Percentiles rank a stretch among this genome's conserved stretches.
Evolutionary conservation across 1,140 invertebrate species (phyloP).

Genomic region (Megalonaias nervosa): DNA sequence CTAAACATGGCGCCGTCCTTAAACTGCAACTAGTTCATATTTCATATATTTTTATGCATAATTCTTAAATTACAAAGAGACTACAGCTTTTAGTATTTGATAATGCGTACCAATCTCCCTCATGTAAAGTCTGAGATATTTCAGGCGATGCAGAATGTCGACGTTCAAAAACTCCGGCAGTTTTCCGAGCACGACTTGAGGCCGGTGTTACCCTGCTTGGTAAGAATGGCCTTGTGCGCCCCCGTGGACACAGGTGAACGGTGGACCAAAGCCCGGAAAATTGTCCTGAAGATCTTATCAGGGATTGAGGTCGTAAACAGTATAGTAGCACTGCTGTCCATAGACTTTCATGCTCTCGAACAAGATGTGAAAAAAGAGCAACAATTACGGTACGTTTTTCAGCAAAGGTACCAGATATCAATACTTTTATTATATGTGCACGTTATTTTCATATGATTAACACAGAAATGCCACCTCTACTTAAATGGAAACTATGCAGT

Average conservation of each 20-base stretch:
- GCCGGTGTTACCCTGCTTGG: conserved; percentile 92
- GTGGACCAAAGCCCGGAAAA: conserved; percentile 87
- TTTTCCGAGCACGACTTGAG: conserved; percentile 84
- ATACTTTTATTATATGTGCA: too few relatives aligned
- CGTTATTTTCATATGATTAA: too few relatives aligned
- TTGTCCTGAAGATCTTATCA: conserved; percentile 89
- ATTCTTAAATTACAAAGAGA: too few relatives aligned
- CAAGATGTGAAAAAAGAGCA: conserved; percentile 94
- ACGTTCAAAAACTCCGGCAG: conserved; percentile 80
- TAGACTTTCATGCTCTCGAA: conserved; percentile 95
- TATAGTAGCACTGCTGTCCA: conserved; percentile 92
- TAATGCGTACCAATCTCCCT: too few relatives aligned
- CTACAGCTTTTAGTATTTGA: too few relatives aligned
- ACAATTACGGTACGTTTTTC: conserved; percentile 79
- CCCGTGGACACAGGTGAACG: conserved; percentile 88
- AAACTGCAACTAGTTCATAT: too few relatives aligned
- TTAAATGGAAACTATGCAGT: too few relatives aligned
- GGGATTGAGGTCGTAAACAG: conserved; percentile 95
- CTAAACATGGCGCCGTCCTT: too few relatives aligned
- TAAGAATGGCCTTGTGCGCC: conserved; percentile 91
- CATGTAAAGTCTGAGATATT: conserved; percentile 72
- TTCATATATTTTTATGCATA: too few relatives aligned
- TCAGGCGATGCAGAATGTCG: conserved; percentile 84
- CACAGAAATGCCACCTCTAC: too few relatives aligned
- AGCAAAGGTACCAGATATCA: not conserved